These are phyloP conservation scores for Macrophya annulata DNA, from an alignment of 2,888 invertebrate species.

Conservation along the genomic window DNA sequence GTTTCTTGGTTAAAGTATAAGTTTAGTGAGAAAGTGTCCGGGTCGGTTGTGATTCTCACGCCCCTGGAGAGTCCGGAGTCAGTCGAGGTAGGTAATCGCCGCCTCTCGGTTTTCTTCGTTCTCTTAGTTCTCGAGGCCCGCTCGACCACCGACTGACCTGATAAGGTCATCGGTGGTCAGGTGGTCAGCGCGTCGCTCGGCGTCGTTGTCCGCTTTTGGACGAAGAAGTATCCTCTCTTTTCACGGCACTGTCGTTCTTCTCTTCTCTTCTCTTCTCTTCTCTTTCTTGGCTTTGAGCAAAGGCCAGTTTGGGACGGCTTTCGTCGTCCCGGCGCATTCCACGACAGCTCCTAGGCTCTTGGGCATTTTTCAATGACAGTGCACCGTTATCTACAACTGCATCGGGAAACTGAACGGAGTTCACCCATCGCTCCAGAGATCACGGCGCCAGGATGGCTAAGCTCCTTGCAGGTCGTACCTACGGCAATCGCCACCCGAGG, in stretches of 20 bases:
- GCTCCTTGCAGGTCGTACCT: background rate
- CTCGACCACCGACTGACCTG: conserved; percentile 42
- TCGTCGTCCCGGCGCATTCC: conserved; percentile 23
- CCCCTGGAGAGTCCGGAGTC: conserved; percentile 62
- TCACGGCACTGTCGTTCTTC: conserved; percentile 6
- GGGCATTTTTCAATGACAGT: conserved; percentile 48
- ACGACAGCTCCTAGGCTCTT: conserved; percentile 19
- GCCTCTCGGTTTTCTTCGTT: conserved; percentile 16
- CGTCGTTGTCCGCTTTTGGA: conserved; percentile 52
- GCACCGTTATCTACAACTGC: conserved; percentile 43
- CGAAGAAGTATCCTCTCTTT: conserved; percentile 5
- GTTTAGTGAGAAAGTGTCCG: conserved; percentile 74
- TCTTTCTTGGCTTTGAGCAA: conserved; percentile 7
- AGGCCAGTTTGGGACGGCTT: conserved; percentile 14
- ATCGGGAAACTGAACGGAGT: conserved; percentile 47
- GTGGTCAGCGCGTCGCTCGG: conserved; percentile 43
- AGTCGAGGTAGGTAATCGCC: conserved; percentile 48
- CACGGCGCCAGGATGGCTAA: conserved; percentile 33
- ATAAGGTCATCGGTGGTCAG: conserved; percentile 54
- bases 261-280: background rate
- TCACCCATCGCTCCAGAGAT: conserved; percentile 49
- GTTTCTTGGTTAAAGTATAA: conserved; percentile 54
- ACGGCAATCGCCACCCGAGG: conserved; percentile 30
- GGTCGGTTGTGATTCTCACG: conserved; percentile 73
- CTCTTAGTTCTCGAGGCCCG: conserved; percentile 38